Percentiles rank a stretch among this genome's conserved stretches.
phyloP scores from a whole-genome alignment of 2,888 invertebrate species.

The Apodemia hepburni region DNA sequence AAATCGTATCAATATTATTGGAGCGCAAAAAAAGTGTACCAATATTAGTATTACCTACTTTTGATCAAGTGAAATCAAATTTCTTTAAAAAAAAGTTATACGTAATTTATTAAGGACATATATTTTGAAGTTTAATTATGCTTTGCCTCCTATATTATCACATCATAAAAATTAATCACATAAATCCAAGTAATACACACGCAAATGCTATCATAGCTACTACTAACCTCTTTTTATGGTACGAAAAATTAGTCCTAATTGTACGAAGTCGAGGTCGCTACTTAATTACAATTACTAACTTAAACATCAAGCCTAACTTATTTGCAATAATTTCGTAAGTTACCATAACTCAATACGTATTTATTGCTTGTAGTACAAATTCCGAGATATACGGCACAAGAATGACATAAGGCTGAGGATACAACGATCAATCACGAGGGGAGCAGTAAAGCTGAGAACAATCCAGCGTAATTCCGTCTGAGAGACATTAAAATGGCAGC shows the following conservation, averaged over 20 bases:
- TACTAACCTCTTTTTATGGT: too few species aligned
- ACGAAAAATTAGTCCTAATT: not conserved
- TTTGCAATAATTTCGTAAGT: constrained; percentile 53
- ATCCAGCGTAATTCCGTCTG: constrained; percentile 79
- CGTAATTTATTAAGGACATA: too few species aligned
- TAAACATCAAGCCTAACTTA: constrained; percentile 17
- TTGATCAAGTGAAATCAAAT: too few species aligned
- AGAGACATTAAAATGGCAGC: constrained; percentile 77
- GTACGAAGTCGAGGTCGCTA: not conserved
- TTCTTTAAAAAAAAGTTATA: too few species aligned
- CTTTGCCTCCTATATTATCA: too few species aligned
- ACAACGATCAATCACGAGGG: constrained; percentile 77
- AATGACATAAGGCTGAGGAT: constrained; percentile 77
- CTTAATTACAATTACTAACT: constrained; percentile 24
- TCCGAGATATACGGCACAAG: constrained; percentile 69
- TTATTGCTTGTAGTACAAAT: constrained; percentile 71
- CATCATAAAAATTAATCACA: not conserved
- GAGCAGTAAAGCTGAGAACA: constrained; percentile 77
- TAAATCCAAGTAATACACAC: not conserved
- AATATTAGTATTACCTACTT: too few species aligned
- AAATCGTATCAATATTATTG: too few species aligned
- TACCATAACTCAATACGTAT: constrained; percentile 71
- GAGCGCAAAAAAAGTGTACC: too few species aligned
- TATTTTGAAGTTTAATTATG: too few species aligned
- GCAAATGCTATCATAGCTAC: too few species aligned